Evolutionary conservation across 2,888 invertebrate species (phyloP).

Genomic region (Junonia oenone): DNA sequence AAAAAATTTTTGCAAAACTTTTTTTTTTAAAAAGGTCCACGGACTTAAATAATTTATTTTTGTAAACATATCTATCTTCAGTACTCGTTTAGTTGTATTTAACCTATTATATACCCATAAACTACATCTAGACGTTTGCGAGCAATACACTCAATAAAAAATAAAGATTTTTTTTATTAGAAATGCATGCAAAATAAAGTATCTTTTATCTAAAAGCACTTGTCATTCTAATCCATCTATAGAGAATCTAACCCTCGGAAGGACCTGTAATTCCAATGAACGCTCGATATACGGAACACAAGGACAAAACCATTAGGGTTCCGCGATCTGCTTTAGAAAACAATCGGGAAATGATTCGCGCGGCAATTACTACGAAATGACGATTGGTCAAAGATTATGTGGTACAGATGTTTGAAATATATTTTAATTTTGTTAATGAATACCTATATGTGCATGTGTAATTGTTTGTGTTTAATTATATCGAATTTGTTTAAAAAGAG

Average conservation of each 20-base stretch:
- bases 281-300: constrained; percentile 32
- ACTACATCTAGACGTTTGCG: no score
- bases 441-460: no score
- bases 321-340: constrained; percentile 38
- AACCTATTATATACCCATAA: no score
- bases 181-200: neutral
- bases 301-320: constrained; percentile 29
- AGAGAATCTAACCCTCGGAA: constrained; percentile 11
- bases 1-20: no score
- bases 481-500: no score
- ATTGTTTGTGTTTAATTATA: no score
- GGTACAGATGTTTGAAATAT: neutral
- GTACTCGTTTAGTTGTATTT: no score
- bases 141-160: no score
- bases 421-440: neutral
- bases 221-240: constrained; percentile 3
- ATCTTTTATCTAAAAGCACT: neutral
- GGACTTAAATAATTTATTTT: no score
- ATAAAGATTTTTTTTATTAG: no score
- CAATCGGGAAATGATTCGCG: constrained; percentile 63
- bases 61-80: no score
- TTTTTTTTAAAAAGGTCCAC: no score
- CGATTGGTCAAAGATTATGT: constrained; percentile 40
- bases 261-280: constrained; percentile 31
- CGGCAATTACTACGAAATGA: constrained; percentile 55